Conservation (phyloP, 1,140 invertebrate species). For the Brachionus koreanus region DNA sequence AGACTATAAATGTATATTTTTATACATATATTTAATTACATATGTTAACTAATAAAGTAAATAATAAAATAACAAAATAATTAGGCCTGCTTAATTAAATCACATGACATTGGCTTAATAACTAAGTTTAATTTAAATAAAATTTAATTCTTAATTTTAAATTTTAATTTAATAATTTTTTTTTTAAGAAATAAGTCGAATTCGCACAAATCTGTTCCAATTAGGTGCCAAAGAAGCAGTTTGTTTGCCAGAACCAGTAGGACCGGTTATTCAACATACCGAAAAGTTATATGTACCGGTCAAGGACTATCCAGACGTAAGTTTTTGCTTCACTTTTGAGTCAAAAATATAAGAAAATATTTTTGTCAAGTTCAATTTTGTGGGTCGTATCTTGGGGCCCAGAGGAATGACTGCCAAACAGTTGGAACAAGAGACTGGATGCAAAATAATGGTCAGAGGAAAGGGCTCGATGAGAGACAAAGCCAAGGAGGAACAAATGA, state of each 20-base stretch:
- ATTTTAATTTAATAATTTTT: neutral
- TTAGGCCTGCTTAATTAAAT: neutral
- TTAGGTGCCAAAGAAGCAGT: constrained; percentile 89
- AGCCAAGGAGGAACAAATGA: constrained; percentile 99
- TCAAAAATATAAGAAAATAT: neutral
- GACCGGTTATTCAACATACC: constrained; percentile 81
- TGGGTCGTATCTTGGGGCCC: constrained; percentile 96
- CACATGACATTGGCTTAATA: neutral
- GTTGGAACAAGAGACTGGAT: constrained; percentile 97
- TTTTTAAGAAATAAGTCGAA: constrained; percentile 89
- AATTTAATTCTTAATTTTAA: neutral
- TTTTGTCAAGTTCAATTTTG: constrained; percentile 81
- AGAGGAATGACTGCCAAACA: constrained; percentile 99
- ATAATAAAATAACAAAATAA: neutral
- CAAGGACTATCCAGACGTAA: constrained; percentile 90
- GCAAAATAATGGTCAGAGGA: constrained; percentile 99
- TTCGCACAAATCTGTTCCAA: constrained; percentile 93
- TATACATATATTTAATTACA: neutral
- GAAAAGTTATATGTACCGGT: constrained; percentile 99
- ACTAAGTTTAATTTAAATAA: neutral
- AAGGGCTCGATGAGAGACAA: constrained; percentile 99
- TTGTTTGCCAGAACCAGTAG: constrained; percentile 87
- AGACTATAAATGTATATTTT: neutral
- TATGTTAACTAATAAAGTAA: neutral
- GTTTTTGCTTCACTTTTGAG: neutral